Percentiles rank a stretch among this genome's conserved stretches.
Conservation (phyloP, 2,797 vertebrate genomes). For the Ctenosaura bakeri region DNA sequence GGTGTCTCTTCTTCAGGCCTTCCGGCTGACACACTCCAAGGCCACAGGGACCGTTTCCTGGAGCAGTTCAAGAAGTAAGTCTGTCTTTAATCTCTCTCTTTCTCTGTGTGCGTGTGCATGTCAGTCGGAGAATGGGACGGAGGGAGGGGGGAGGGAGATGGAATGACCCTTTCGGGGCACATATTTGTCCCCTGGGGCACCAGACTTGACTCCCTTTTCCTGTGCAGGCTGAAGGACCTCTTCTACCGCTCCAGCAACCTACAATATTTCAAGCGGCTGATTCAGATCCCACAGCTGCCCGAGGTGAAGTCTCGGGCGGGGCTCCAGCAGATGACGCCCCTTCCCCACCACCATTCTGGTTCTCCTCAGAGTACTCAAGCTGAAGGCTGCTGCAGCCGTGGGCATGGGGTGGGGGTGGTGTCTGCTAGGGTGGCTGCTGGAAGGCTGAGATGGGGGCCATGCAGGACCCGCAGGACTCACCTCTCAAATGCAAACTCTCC, state of each 20-base stretch:
- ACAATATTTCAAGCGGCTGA: slow-evolving; percentile 97
- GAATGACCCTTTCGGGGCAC: no score
- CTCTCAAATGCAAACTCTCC: rapidly evolving
- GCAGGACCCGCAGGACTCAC: background rate
- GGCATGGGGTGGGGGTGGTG: background rate
- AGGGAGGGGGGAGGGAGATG: no score
- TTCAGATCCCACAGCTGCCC: slow-evolving; percentile 97
- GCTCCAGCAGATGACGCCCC: background rate
- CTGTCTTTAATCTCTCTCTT: background rate
- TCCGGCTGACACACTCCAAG: slow-evolving; percentile 95
- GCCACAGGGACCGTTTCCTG: slow-evolving; percentile 97
- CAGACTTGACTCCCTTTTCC: background rate
- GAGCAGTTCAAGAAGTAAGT: slow-evolving; percentile 98
- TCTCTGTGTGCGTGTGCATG: no score
- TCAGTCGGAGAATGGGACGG: rapidly evolving
- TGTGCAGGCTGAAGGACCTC: slow-evolving; percentile 91
- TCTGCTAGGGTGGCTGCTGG: background rate
- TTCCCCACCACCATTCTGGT: background rate
- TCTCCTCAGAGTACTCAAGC: background rate
- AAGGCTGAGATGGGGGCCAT: background rate
- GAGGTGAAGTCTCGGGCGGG: slow-evolving; percentile 87
- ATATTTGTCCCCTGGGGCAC: no score
- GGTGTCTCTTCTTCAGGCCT: slow-evolving; percentile 84
- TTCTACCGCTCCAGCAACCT: slow-evolving; percentile 99
- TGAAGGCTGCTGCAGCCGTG: background rate